A percentile compares a stretch with the other conserved stretches of the same genome.
Evolutionary conservation across 1,140 invertebrate species (phyloP).

Genomic region (Reticulitermes speratus): DNA sequence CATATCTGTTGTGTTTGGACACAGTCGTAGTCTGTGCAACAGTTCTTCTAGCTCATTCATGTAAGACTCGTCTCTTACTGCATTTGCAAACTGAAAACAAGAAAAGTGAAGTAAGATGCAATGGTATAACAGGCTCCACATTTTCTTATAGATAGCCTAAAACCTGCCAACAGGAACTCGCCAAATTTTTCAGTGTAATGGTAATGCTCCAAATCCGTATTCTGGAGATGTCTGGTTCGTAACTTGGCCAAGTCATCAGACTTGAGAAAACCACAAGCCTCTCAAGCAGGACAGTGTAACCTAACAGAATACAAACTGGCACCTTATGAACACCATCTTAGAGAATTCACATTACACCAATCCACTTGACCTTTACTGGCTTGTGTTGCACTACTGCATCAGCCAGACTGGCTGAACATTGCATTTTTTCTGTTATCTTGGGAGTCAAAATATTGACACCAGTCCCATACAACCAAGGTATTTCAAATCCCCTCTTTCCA

Average conservation of each 20-base stretch:
- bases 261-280: neutral
- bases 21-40: constrained; percentile 67
- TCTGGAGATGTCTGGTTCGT: constrained; percentile 5
- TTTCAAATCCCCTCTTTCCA: no score
- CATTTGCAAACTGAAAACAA: constrained; percentile 58
- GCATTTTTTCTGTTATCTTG: no score
- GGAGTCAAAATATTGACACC: no score
- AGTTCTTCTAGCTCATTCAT: constrained; percentile 69
- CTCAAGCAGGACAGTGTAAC: no score
- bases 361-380: no score
- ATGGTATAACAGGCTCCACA: neutral
- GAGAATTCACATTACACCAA: no score
- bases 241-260: neutral
- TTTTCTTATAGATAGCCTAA: neutral
- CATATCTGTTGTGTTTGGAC: constrained; percentile 63
- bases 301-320: no score
- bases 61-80: constrained; percentile 49
- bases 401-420: no score
- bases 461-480: no score
- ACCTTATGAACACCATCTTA: no score
- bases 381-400: no score
- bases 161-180: neutral
- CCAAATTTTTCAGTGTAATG: neutral
- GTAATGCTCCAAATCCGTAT: neutral
- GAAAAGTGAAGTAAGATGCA: neutral